Conservation (phyloP, 1,140 invertebrate species). For the Tribolium madens region DNA sequence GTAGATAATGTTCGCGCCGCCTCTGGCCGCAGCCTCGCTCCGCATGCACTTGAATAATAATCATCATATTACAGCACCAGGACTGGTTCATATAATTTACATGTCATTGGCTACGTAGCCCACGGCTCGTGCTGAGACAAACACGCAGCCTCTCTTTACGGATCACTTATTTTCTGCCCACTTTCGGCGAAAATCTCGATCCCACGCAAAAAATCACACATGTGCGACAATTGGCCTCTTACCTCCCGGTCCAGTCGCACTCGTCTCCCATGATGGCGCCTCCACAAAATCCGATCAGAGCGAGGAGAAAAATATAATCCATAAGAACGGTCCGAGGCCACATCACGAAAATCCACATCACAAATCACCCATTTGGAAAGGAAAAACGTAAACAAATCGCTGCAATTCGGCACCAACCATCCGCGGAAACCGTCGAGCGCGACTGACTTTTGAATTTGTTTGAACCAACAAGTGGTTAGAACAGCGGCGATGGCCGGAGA, state of each 20-base stretch:
- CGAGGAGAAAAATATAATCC: conserved; percentile 26
- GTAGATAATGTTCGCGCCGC: conserved; percentile 1
- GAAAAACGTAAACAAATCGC: conserved; percentile 13
- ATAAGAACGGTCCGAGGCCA: conserved; percentile 30
- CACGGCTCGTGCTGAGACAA: conserved; percentile 43
- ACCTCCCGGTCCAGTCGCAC: conserved; percentile 73
- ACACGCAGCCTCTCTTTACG: conserved; percentile 32
- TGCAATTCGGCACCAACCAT: background rate
- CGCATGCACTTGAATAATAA: conserved; percentile 35
- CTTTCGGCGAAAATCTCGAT: background rate
- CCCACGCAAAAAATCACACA: background rate
- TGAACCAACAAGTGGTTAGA: conserved; percentile 38
- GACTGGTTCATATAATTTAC: conserved; percentile 45
- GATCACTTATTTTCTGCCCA: background rate
- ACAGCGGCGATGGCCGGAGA: background rate
- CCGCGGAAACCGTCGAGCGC: background rate
- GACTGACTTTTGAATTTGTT: conserved; percentile 6
- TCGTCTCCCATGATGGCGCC: conserved; percentile 70
- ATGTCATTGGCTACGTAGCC: conserved; percentile 45
- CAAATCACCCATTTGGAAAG: background rate
- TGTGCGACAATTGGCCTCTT: too few species aligned
- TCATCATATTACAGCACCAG: conserved; percentile 33
- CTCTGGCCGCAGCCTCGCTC: conserved; percentile 32
- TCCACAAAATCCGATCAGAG: conserved; percentile 60
- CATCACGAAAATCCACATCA: conserved; percentile 26